Base-by-base conservation (phyloP, 2,888 invertebrate genomes). In the Unio pictorum region DNA sequence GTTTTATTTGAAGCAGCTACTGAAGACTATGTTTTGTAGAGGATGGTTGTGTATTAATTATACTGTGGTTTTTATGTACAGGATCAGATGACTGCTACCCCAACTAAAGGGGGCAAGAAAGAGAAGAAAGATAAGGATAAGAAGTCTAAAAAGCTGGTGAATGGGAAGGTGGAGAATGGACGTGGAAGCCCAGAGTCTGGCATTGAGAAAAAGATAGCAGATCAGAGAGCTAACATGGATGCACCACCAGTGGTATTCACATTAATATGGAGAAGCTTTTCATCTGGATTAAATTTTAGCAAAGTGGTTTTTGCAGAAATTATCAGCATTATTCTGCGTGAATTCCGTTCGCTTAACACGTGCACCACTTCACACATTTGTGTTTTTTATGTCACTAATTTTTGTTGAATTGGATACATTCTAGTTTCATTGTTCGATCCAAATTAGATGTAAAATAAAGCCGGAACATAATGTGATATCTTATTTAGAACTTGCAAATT, bases 181-280 rank as follows among this genome's bases (percentile, higher is more conserved):
- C 72, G 84, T 30, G 79, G 78, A 62, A 84, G 84, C 63, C 84
- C 86, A 11, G 86, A 86, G 66, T 81, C 76, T 23, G 86, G 85
- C 73, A 80, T 81, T 8, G 85, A 87, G 76, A 81, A 87, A 74
- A 86, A 87, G 67, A 87, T 85, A 82, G 87, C 86, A 70, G 85
- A 83, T 15, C 84, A 83, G 74, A 75, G 87, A 68, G 86, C 85
- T 45, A 79, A 73, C 6, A 79, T 86, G 59, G 83, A 81, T 68
- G 81, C 83, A 26, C 85, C 84, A 61, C 84, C 86, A 66, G 80
- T 79, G 80, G 83, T 84, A 68, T 64, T 30, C 54, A 60, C 61
- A 45, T 45, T 45, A 45, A 15, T 15, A 45, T 45, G 8, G 3
- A 56, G 18, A 34, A 30, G 7, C 28, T 23, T 64, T 55, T 45